phyloP scores from a whole-genome alignment of 2,113 vertebrate species.

The Leptobrachium ailaonicum region DNA sequence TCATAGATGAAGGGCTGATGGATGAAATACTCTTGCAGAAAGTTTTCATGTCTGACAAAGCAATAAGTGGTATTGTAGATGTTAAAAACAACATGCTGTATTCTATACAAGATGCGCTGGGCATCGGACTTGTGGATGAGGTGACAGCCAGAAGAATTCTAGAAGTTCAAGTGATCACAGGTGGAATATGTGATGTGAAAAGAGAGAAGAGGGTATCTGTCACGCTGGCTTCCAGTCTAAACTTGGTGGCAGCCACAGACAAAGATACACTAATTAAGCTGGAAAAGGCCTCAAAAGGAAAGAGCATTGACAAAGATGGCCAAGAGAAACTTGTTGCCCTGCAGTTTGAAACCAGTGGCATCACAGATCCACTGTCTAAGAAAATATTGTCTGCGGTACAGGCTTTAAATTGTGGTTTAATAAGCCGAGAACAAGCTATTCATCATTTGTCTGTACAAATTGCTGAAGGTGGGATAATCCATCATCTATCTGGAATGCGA shows the following conservation, averaged over 20 bases:
- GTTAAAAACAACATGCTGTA: conserved; percentile 66
- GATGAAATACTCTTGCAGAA: conserved; percentile 84
- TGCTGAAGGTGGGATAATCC: conserved; percentile 85
- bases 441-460: conserved; percentile 79
- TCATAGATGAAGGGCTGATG: conserved; percentile 80
- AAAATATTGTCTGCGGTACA: conserved; percentile 69
- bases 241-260: conserved; percentile 72
- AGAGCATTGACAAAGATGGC: conserved; percentile 62
- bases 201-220: conserved; percentile 87
- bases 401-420: conserved; percentile 74
- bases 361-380: conserved; percentile 79
- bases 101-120: conserved; percentile 80
- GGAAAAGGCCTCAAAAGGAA: conserved; percentile 87
- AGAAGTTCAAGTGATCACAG: conserved; percentile 87
- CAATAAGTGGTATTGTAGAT: conserved; percentile 83
- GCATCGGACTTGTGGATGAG: conserved; percentile 79
- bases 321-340: conserved; percentile 73
- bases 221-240: conserved; percentile 86
- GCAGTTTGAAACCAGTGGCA: conserved; percentile 85
- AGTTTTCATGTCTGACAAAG: conserved; percentile 81
- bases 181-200: conserved; percentile 86
- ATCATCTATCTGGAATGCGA: conserved; percentile 83
- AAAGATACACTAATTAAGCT: conserved; percentile 74
- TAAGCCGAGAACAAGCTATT: conserved; percentile 70
- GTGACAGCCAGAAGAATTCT: conserved; percentile 78